Base-by-base conservation (phyloP, 2,113 vertebrate species). In the Cynoglossus semilaevis region DNA sequence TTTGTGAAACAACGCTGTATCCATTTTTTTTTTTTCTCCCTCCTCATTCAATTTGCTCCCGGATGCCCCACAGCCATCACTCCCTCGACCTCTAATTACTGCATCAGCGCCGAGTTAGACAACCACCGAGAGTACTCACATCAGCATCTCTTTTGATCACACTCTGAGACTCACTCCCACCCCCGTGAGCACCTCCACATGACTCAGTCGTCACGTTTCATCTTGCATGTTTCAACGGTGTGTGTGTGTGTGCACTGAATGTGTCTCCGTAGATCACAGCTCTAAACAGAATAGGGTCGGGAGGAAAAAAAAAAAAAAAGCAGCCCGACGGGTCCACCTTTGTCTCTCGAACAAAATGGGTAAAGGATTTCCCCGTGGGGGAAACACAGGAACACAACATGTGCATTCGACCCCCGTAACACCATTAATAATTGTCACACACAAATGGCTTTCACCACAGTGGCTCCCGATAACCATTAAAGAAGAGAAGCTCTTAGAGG, bases 381-480 rank as follows among this genome's bases (percentile, higher is more conserved):
- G 44, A n/a, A 44, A 34, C 37, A 46, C 18, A 11, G 54, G 60
- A 46, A 61, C 63, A 72, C 74, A 59, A 67, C 72, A 56, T 50
- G 77, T 74, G 76, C 76, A 77, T 80, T 83, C 70, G 55, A 69
- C 66, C 64, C n/a, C 70, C 64, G 63, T 72, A 76, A 77, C 80
- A 76, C 83, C 68, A 70, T 77, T 80, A 64, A 77, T 63, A 72
- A 70, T 64, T 59, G 56, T 57, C 77, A 48, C 66, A 82, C 68
- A 80, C 69, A 78, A 78, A 84, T 78, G 63, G 73, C 72, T 79
- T 74, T 85, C 76, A 78, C 78, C 83, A 59, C 81, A 79, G 67
- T 72, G 72, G 71, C 65, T 67, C 70, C 59, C 81, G 77, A 85
- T 83, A 73, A 74, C 72, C 74, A 68, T 83, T 70, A 84, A 60